Conservation (phyloP, 2,113 vertebrate genomes). For the Otocyon megalotis region DNA sequence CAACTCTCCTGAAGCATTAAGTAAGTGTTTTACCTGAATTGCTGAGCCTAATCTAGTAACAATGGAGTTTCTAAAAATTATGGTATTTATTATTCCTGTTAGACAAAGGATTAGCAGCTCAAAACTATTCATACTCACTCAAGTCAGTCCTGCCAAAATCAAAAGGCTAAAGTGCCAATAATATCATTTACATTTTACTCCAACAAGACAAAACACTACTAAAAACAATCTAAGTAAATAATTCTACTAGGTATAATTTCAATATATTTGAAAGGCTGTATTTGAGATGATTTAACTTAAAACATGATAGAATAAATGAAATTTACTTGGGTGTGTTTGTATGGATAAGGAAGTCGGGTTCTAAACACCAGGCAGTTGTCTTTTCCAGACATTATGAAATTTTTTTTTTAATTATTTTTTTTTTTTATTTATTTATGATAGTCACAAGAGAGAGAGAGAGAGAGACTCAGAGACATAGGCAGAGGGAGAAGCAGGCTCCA, state of each 20-base stretch:
- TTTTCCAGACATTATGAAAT: constrained; percentile 22
- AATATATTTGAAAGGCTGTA: background rate
- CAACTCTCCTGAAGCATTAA: background rate
- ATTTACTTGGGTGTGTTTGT: background rate
- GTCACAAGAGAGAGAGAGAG: too few species aligned
- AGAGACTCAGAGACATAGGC: too few species aligned
- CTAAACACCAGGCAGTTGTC: background rate
- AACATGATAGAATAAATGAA: background rate
- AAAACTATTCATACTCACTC: background rate
- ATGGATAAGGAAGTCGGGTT: background rate
- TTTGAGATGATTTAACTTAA: background rate
- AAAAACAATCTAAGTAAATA: background rate
- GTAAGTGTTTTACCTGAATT: constrained; percentile 1
- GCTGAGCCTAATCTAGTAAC: background rate
- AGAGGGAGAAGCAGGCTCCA: too few species aligned
- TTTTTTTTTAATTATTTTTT: too few species aligned
- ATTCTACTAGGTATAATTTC: background rate
- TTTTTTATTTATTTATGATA: too few species aligned
- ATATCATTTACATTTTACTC: constrained; percentile 1
- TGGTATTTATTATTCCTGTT: background rate
- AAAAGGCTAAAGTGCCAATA: background rate
- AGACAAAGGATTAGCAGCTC: background rate
- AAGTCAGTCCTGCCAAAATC: background rate
- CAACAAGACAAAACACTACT: constrained; percentile 27
- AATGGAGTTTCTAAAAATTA: background rate